Evolutionary conservation across 1,140 invertebrate genomes (phyloP).

Genomic region (Berghia stephanieae): DNA sequence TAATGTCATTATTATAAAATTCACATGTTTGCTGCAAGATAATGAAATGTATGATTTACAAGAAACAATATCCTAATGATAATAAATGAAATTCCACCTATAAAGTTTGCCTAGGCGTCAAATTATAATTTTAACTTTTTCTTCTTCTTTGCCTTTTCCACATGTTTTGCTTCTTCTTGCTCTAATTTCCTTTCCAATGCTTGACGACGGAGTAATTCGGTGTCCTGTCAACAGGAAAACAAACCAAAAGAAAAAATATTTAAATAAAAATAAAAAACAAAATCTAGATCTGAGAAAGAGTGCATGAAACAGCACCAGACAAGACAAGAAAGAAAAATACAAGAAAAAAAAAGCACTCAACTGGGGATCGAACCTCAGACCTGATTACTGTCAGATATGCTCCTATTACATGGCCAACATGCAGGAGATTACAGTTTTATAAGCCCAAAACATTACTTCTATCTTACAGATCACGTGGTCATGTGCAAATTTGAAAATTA

Average conservation of each 20-base stretch:
- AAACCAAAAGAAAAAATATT: not conserved
- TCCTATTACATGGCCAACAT: too few species aligned
- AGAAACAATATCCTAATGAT: too few species aligned
- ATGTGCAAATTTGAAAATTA: too few species aligned
- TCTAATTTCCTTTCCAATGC: constrained; percentile 46
- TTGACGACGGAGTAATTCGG: constrained; percentile 46
- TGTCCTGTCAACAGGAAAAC: constrained; percentile 40
- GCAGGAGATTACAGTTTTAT: too few species aligned
- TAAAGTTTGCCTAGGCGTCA: too few species aligned
- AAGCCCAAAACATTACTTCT: too few species aligned
- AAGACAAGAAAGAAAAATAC: not conserved
- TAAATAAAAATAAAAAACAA: not conserved
- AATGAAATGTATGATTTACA: too few species aligned
- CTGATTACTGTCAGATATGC: not conserved
- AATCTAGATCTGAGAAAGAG: not conserved
- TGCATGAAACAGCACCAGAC: not conserved
- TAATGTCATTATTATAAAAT: too few species aligned
- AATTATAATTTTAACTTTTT: constrained; percentile 52
- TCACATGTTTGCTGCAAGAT: too few species aligned
- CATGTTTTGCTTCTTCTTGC: constrained; percentile 44
- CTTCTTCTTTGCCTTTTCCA: constrained; percentile 48
- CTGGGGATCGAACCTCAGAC: too few species aligned
- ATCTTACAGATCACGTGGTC: too few species aligned
- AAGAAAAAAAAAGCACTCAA: not conserved
- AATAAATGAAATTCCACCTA: too few species aligned